These are phyloP conservation scores for Congeria kusceri DNA, from an alignment of 2,888 invertebrate genomes.

Conservation along the genomic window DNA sequence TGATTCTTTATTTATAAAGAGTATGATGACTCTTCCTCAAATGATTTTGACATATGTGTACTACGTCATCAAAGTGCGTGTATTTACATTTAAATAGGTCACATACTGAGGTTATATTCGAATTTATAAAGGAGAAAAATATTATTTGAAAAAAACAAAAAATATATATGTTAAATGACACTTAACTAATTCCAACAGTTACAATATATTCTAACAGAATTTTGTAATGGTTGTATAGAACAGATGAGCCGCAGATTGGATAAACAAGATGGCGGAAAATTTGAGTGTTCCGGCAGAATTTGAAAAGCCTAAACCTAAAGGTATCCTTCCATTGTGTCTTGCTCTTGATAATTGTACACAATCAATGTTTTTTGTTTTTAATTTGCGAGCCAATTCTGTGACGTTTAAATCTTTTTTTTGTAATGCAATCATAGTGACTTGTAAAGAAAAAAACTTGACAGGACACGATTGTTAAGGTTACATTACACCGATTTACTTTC, in stretches of 20 bases:
- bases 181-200: too few relatives aligned
- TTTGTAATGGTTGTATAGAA: too few relatives aligned
- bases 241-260: constrained; percentile 39
- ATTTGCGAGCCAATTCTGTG: too few relatives aligned
- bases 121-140: too few relatives aligned
- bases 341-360: neutral
- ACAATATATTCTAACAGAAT: too few relatives aligned
- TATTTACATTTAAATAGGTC: neutral
- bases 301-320: constrained; percentile 45
- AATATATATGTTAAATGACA: too few relatives aligned
- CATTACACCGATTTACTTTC: neutral
- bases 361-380: neutral
- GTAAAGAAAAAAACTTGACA: too few relatives aligned
- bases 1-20: constrained; percentile 5
- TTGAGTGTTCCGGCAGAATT: constrained; percentile 78
- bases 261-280: constrained; percentile 78
- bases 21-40: constrained; percentile 64
- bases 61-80: constrained; percentile 60
- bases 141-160: too few relatives aligned
- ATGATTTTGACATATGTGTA: constrained; percentile 60
- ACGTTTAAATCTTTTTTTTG: neutral
- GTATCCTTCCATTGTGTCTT: constrained; percentile 1
- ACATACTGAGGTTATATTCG: too few relatives aligned
- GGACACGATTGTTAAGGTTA: too few relatives aligned
- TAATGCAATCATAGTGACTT: too few relatives aligned